Conservation (phyloP, 2,113 vertebrate species). For the Syrmaticus mikado region DNA sequence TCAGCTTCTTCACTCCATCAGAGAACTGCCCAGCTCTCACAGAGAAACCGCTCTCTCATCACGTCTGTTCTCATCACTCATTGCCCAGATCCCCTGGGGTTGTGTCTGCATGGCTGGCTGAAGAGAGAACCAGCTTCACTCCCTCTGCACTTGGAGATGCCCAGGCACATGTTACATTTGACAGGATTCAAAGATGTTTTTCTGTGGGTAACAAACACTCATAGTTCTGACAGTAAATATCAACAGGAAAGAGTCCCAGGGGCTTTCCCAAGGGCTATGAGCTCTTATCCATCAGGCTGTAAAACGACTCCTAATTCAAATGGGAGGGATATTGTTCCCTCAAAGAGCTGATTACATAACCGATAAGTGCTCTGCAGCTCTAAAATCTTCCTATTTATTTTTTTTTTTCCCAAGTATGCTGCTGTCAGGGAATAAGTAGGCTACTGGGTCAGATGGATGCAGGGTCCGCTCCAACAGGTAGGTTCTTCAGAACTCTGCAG, state of each 20-base stretch:
- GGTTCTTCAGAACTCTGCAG: background rate
- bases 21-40: background rate
- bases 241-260: background rate
- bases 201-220: background rate
- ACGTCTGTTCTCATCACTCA: background rate
- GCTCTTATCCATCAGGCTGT: slow-evolving; percentile 21
- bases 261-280: background rate
- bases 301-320: slow-evolving; percentile 32
- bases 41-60: background rate
- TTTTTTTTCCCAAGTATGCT: background rate
- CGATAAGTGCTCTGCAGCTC: background rate
- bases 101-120: background rate
- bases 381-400: background rate
- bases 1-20: background rate
- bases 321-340: background rate
- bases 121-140: background rate
- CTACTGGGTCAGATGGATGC: background rate
- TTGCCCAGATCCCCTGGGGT: background rate
- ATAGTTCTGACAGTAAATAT: slow-evolving; percentile 5
- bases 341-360: slow-evolving; percentile 9
- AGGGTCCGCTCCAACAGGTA: background rate
- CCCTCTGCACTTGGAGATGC: background rate
- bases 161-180: background rate
- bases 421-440: slow-evolving; percentile 9
- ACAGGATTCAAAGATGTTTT: slow-evolving; percentile 23